These are phyloP conservation scores for Drosophila infuscata DNA, from an alignment of 2,888 invertebrate species.

Conservation along the genomic window DNA sequence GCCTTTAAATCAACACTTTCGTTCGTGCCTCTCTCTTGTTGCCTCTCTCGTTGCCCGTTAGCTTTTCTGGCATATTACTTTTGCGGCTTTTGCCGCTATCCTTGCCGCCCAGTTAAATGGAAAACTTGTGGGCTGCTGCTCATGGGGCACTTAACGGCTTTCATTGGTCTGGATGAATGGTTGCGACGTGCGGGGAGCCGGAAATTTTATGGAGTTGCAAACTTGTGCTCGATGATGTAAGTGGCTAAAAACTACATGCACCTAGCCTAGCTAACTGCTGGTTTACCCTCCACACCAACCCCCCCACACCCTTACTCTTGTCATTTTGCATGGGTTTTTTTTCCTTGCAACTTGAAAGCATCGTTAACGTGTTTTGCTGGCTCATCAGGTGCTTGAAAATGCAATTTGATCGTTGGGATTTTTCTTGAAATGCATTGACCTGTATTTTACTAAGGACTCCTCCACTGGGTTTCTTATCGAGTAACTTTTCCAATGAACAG, in stretches of 20 bases:
- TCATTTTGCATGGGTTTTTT: neutral
- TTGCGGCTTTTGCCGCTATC: conserved; percentile 55
- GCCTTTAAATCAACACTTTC: conserved; percentile 59
- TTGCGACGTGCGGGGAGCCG: conserved; percentile 28
- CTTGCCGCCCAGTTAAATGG: conserved; percentile 50
- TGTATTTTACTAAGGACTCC: conserved; percentile 35
- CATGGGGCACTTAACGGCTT: conserved; percentile 69
- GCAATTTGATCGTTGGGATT: conserved; percentile 27
- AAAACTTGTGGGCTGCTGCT: conserved; percentile 56
- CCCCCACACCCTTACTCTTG: neutral
- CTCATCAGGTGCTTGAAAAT: conserved; percentile 43
- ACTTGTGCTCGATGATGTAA: conserved; percentile 74
- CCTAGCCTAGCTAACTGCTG: neutral
- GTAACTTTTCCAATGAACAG: conserved; percentile 15
- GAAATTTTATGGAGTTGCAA: conserved; percentile 69
- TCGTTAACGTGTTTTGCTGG: conserved; percentile 55
- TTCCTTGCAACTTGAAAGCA: conserved; percentile 43
- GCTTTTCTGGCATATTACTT: conserved; percentile 53
- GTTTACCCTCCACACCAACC: neutral
- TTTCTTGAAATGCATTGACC: conserved; percentile 58
- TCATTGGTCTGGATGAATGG: conserved; percentile 60
- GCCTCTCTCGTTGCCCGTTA: neutral
- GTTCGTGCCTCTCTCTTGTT: conserved; percentile 5
- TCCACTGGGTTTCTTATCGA: conserved; percentile 23
- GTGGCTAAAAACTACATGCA: conserved; percentile 63